These are phyloP conservation scores for Herpetotheres cachinnans DNA, from an alignment of 2,113 vertebrate species.

Conservation along the genomic window DNA sequence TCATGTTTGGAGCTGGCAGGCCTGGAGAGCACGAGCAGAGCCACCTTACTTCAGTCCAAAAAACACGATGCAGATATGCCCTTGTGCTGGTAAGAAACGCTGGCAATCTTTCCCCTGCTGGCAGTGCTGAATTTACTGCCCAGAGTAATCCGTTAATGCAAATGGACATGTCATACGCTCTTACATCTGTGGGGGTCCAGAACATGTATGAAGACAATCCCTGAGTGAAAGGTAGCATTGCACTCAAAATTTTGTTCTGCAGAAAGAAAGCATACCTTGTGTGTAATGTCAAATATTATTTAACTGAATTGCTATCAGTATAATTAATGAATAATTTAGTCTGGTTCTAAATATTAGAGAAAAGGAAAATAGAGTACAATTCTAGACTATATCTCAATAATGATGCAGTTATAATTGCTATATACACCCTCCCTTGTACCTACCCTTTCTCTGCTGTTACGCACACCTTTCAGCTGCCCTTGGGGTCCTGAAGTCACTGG, in stretches of 20 bases:
- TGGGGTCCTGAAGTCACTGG: background rate
- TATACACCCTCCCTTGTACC: background rate
- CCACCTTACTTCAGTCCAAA: background rate
- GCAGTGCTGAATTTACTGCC: background rate
- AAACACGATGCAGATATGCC: background rate
- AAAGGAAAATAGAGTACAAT: background rate
- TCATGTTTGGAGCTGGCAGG: background rate
- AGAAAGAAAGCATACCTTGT: background rate
- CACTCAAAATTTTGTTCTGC: background rate
- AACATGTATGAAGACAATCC: background rate
- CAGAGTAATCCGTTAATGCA: background rate
- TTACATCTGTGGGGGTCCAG: background rate
- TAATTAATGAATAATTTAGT: background rate
- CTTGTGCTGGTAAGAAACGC: background rate
- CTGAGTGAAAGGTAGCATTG: background rate
- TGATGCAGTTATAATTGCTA: background rate
- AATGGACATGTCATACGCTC: too few species aligned
- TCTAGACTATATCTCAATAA: background rate
- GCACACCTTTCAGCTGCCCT: background rate
- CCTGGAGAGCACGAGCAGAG: background rate
- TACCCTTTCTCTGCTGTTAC: background rate
- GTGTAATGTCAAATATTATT: background rate
- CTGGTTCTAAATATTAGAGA: background rate
- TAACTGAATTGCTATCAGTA: background rate
- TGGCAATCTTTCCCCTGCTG: background rate